Evolutionary conservation across 2,888 invertebrate species (phyloP).

Genomic region (Alentia gelatinosa): DNA sequence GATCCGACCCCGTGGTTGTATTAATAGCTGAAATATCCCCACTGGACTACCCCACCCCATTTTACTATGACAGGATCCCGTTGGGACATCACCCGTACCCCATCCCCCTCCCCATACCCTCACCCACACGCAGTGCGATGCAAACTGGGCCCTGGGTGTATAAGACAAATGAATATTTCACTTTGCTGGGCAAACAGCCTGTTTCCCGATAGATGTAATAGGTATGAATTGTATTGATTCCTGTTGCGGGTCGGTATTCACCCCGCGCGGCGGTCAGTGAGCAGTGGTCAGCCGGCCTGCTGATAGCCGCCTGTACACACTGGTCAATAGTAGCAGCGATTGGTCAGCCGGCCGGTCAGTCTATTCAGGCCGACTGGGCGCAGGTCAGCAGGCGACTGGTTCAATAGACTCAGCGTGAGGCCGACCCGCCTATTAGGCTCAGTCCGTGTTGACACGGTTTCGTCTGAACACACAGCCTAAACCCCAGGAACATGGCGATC

Average conservation of each 20-base stretch:
- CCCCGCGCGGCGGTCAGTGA: neutral
- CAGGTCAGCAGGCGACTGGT: neutral
- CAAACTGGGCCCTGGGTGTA: neutral
- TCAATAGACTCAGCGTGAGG: constrained; percentile 36
- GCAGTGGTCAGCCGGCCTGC: neutral
- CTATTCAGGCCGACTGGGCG: neutral
- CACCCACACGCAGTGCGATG: neutral
- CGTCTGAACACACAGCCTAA: neutral
- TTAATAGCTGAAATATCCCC: constrained; percentile 10
- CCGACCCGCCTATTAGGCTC: neutral
- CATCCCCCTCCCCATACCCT: neutral
- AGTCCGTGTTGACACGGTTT: neutral
- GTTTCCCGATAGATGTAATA: neutral
- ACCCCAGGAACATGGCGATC: neutral
- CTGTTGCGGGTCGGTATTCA: no score
- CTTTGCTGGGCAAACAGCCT: constrained; percentile 15
- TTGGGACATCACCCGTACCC: neutral
- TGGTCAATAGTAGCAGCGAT: constrained; percentile 12
- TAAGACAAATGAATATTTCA: constrained; percentile 15
- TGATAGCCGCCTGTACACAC: constrained; percentile 33
- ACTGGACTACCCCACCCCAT: neutral
- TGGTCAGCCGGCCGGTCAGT: constrained; percentile 6
- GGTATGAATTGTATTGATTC: neutral
- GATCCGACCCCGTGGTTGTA: neutral
- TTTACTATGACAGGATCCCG: neutral